Conservation (phyloP, 2,797 vertebrate species). For the Caiman crocodilus region DNA sequence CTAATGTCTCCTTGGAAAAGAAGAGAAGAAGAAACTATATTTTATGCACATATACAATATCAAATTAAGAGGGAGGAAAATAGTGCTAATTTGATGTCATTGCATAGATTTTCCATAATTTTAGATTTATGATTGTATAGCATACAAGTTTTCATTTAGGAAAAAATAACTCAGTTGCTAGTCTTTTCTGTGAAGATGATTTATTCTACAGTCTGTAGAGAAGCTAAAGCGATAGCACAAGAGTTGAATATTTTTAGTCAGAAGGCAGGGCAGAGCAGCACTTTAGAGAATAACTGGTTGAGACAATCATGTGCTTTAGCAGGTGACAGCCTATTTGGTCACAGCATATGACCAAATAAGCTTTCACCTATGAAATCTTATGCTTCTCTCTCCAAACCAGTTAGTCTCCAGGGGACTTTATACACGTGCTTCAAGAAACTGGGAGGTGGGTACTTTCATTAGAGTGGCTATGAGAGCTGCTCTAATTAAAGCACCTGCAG, state of each 20-base stretch:
- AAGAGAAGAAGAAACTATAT: background rate
- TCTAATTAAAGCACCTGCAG: no score
- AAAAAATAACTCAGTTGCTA: background rate
- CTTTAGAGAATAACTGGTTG: no score
- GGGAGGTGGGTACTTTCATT: no score
- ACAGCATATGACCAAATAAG: no score
- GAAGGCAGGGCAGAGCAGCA: no score
- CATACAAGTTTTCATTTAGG: background rate
- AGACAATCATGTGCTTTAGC: no score
- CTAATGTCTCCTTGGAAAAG: conserved; percentile 24
- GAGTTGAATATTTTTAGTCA: background rate
- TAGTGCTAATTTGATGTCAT: background rate
- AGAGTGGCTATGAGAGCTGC: no score
- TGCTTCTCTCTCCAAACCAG: no score
- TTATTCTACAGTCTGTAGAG: background rate
- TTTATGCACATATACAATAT: conserved; percentile 27
- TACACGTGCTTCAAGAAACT: no score
- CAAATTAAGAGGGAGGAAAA: background rate
- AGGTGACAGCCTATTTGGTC: no score
- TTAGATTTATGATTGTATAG: background rate
- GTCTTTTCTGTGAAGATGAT: background rate
- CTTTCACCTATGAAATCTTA: no score
- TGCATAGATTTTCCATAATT: background rate
- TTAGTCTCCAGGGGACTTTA: no score
- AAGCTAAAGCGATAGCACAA: background rate